Evolutionary conservation across 2,113 vertebrate genomes (phyloP).

Genomic region (Andinoacara biseriatus): DNA sequence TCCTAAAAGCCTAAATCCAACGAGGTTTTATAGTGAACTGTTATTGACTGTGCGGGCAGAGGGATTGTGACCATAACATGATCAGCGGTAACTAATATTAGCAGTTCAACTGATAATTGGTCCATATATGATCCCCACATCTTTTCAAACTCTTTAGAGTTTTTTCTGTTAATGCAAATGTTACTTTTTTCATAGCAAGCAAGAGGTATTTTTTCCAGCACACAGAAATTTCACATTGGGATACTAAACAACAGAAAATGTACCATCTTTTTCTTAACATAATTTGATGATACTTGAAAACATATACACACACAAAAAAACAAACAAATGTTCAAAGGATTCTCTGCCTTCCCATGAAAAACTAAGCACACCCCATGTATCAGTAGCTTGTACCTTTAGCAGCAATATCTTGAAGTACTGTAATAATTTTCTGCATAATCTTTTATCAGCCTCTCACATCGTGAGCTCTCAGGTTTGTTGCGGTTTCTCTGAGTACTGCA

Average conservation of each 20-base stretch:
- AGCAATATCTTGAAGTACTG: not conserved
- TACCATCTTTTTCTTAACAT: not conserved
- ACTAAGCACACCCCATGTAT: not conserved
- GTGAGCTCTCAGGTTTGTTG: not conserved
- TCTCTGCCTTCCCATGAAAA: not conserved
- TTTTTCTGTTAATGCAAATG: not conserved
- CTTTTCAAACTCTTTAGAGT: not conserved
- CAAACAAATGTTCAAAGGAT: not conserved
- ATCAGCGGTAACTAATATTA: too few species aligned
- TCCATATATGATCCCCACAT: too few species aligned
- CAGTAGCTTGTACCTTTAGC: not conserved
- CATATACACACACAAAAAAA: not conserved
- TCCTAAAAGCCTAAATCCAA: not conserved
- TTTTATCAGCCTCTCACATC: not conserved
- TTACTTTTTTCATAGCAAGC: not conserved
- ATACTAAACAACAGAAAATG: not conserved
- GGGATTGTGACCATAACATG: too few species aligned
- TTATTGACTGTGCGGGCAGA: too few species aligned
- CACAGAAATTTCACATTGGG: not conserved
- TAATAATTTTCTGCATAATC: not conserved
- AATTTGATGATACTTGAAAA: not conserved
- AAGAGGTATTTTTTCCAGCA: not conserved
- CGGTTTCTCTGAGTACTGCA: too few species aligned
- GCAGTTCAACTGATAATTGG: too few species aligned
- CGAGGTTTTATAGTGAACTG: not conserved